Base-by-base conservation (phyloP, 2,888 invertebrate species). In the Zhengitettix transpicula region DNA sequence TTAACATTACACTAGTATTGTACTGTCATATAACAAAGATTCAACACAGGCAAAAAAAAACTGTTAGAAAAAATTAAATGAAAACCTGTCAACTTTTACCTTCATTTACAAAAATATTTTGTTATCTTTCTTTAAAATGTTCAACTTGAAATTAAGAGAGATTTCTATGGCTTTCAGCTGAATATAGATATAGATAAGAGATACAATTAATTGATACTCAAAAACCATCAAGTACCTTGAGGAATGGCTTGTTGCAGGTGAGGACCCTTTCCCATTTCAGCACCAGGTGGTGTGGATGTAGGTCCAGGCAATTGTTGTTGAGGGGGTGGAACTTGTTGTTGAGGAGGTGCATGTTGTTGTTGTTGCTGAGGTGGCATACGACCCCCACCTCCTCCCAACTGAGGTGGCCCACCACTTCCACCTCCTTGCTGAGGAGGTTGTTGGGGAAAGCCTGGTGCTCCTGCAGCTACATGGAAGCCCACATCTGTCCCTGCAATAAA, bases 191-290 rank as follows among this genome's bases (percentile, higher is more conserved):
- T 28, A 5, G 3, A 5, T 7, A 28, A 28, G 2, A 5, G 28
- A 28, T 28, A 28, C 28, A 28, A 28, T 28, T 28, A 28, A 2
- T 28, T 28, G 3, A 28, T 28, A 28, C 7, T 28, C 28, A 28
- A 28, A 28, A 14, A 11, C 40, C 58, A 55, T 28, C 28, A 28
- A 28, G 28, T 41, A 61, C 63, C 61, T 57, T 61, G 63, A 10
- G 58, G 58, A 47, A 63, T 60, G 28, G 28, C 28, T 28, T 57
- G 60, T 42, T 64, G 63, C 61, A 64, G 55, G 54, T 64, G 64
- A 47, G 61, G 62, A 40, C 62, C 62, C 51, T 64, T 64, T 44
- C 60, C 61, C 64, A 64, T 64, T 28, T 64, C 64, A 11, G 58
- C 52, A 28, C 62, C 62, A 16, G 64, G 64, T 40, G 64, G 62